Conservation (phyloP, 2,797 vertebrate species). For the Anguilla obscura region DNA sequence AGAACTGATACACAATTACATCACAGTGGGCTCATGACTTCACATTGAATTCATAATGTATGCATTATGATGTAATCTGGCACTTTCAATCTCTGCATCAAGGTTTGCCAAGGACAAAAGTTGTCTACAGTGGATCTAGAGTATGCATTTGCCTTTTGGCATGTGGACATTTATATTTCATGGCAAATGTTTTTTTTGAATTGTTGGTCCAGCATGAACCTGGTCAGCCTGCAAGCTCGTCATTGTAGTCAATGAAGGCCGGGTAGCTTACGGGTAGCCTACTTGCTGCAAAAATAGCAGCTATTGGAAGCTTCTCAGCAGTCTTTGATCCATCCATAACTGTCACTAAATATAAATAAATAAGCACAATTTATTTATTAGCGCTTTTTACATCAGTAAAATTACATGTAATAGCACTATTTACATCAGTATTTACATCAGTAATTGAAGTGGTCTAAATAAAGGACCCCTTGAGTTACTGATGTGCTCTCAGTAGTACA, state of each 20-base stretch:
- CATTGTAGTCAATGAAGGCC: background rate
- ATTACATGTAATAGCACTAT: no score
- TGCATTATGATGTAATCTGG: no score
- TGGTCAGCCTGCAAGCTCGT: background rate
- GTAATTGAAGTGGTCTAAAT: background rate
- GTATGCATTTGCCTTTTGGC: no score
- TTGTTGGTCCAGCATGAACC: background rate
- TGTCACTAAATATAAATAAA: conserved; percentile 20
- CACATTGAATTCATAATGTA: no score
- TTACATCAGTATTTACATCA: no score
- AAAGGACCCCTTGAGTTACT: background rate
- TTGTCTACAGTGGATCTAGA: no score
- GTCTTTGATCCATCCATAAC: background rate
- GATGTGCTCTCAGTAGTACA: background rate
- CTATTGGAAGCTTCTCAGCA: background rate
- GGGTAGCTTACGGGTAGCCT: background rate
- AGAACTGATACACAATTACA: background rate
- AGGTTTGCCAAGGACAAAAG: no score
- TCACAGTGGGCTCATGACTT: background rate
- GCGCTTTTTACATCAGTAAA: no score
- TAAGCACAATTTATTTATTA: background rate
- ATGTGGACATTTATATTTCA: background rate
- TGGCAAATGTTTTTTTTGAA: background rate
- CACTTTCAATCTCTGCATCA: no score
- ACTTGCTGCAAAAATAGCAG: background rate